Evolutionary conservation across 2,797 vertebrate genomes (phyloP), one percentile per base, ranked within the genome.

Genomic region (Notoglanidium macrostoma): DNA sequence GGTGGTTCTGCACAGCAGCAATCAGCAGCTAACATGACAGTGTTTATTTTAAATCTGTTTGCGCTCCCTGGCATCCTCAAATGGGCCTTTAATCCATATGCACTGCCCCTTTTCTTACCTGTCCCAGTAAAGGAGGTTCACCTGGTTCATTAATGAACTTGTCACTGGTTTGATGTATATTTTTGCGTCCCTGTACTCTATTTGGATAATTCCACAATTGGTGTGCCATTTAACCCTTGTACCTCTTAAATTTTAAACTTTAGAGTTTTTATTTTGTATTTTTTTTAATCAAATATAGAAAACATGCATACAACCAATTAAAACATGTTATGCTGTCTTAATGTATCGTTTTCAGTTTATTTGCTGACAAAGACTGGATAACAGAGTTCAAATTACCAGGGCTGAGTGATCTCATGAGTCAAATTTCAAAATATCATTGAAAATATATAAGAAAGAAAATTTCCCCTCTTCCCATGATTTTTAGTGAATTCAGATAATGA

Each of bases 1-100:
- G 26, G 63, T 74, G 23, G 72, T 44, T 14, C 44, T 49, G 23
- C 35, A 85, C 70, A 85, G 54, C 44, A 65, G 59, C 44, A 83
- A 83, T 67, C 26, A 83, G 3, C 80, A 65, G 44, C 61, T 51
- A 49, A 5, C 54, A 44, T 49, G 9, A 51, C 15, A 32, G 7
- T 83, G n/a, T 46, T 19, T 73, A 12, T 77, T 76, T 85, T 77
- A 46, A 74, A 77, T 21, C 10, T 77, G 44, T 63, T 8, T 12
- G 14, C 2, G 7, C 61, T 59, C 32, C 76, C 51, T 21, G 19
- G 32, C 77, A 57, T 76, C 49, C 0, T 29, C 46, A 76, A 76
- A 54, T 15, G 0, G 26, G 49, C n/a, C 15, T 54, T 55, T 77
- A 46, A 55, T 32, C 15, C 8, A 77, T 54, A 2, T 29, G 74